Conservation (phyloP, 2,113 vertebrate genomes). For the Coturnix japonica region DNA sequence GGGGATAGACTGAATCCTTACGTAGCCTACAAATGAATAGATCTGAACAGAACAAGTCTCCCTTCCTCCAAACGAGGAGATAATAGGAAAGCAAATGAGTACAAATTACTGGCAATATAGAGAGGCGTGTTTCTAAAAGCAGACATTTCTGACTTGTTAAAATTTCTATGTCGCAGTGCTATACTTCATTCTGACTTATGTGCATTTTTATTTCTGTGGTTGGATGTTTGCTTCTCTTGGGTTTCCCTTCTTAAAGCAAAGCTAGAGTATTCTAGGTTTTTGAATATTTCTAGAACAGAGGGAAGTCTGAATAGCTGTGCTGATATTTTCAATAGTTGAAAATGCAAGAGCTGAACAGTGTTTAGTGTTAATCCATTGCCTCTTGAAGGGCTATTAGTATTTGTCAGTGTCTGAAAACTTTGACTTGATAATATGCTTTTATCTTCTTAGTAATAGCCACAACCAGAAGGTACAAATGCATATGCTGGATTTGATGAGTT, state of each 20-base stretch:
- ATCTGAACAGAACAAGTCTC: background rate
- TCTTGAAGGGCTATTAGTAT: background rate
- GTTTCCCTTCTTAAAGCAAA: background rate
- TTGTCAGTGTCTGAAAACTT: background rate
- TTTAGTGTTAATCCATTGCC: background rate
- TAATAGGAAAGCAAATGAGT: background rate
- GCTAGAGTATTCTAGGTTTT: background rate
- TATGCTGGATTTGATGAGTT: constrained; percentile 99
- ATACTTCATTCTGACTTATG: background rate
- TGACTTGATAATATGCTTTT: background rate
- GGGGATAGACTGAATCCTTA: background rate
- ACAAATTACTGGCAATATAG: background rate
- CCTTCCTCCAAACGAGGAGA: background rate
- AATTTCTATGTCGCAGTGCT: background rate
- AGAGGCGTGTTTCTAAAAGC: background rate
- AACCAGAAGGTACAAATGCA: constrained; percentile 99
- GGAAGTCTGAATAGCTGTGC: background rate
- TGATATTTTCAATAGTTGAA: too few species aligned
- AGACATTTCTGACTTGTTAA: background rate
- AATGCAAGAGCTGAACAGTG: background rate
- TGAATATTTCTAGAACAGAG: background rate
- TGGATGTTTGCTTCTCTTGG: background rate
- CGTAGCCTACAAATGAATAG: background rate
- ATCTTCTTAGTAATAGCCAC: constrained; percentile 92
- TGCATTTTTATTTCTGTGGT: background rate